Evolutionary conservation across 1,140 invertebrate species (phyloP).

Genomic region (Leptonema lineaticorne): DNA sequence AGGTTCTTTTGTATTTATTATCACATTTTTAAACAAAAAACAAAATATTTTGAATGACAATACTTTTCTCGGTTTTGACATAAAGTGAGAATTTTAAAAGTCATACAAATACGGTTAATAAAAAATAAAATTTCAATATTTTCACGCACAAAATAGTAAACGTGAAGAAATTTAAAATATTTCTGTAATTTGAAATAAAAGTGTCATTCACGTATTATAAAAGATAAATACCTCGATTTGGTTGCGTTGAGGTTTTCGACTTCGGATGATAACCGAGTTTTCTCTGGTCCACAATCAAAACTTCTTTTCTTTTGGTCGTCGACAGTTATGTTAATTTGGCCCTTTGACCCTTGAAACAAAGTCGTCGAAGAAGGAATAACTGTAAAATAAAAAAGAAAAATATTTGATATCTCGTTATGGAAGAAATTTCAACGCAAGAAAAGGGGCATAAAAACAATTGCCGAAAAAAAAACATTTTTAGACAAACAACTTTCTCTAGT

Average conservation of each 20-base stretch:
- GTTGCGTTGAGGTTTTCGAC: slow-evolving; percentile 20
- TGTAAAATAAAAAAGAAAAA: slow-evolving; percentile 6
- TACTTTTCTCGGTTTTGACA: no score
- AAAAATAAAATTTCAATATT: no score
- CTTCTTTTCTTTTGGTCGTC: slow-evolving; percentile 8
- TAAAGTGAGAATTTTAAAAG: no score
- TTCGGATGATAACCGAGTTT: slow-evolving; percentile 18
- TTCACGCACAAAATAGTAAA: no score
- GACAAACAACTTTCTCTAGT: no score
- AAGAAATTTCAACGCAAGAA: slow-evolving; percentile 25
- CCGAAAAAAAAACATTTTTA: no score
- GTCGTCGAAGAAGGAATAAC: slow-evolving; percentile 5
- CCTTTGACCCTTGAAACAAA: slow-evolving; percentile 3
- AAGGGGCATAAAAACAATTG: slow-evolving; percentile 18
- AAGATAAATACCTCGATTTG: slow-evolving; percentile 16
- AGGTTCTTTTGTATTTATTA: no score
- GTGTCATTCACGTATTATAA: no score
- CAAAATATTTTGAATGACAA: no score
- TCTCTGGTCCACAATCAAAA: slow-evolving; percentile 17
- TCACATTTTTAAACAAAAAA: no score
- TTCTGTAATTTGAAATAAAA: neutral
- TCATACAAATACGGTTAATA: no score
- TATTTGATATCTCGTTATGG: slow-evolving; percentile 26
- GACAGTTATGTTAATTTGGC: slow-evolving; percentile 12
- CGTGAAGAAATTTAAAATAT: neutral